Base-by-base conservation (phyloP, 2,888 invertebrate species). In the Eupithecia inturbata region DNA sequence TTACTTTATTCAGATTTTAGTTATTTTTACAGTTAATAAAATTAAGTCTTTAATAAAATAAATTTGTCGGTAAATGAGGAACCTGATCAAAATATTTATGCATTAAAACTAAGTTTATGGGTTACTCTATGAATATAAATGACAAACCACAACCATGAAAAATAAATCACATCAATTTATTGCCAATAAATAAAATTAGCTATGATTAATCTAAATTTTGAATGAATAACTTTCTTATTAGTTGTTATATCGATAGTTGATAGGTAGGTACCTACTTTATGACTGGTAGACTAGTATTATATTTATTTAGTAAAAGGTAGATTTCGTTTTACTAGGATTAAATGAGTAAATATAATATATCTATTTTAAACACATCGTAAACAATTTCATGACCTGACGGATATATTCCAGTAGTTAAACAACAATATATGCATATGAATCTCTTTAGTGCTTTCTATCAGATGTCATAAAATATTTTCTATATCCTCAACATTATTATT, bases 281-380 rank as follows among this genome's bases (percentile, higher is more conserved):
- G 3, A 22, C 63, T 22, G 7, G n/a, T n/a, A n/a, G n/a, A n/a
- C n/a, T 62, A 31, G 62, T n/a, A 64, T 62, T 31, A 62, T 62
- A 36, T 64, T 36, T 64, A 26, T n/a, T 64, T 62, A 62, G 22
- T 36, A 66, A 1, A 41, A 64, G 12, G 67, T 67, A 68, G 76
- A 76, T 75, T 77, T 72, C 69, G 68, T 69, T 77, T 76, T 77
- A 77, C 76, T 77, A 73, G 72, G 76, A 76, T 76, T 78, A 78
- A 75, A 76, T 77, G 74, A 70, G 72, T 77, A 77, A 78, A 80
- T 77, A 80, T 70, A 75, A 70, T 77, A 74, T 73, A 80, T 78
- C 75, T 45, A 74, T 78, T 74, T 68, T 73, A 78, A 74, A 68
- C 64, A 68, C 70, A 70, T 70, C 77, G 71, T 80, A 75, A 79